phyloP scores from a whole-genome alignment of 2,888 invertebrate genomes.

The Campoplex capitator region DNA sequence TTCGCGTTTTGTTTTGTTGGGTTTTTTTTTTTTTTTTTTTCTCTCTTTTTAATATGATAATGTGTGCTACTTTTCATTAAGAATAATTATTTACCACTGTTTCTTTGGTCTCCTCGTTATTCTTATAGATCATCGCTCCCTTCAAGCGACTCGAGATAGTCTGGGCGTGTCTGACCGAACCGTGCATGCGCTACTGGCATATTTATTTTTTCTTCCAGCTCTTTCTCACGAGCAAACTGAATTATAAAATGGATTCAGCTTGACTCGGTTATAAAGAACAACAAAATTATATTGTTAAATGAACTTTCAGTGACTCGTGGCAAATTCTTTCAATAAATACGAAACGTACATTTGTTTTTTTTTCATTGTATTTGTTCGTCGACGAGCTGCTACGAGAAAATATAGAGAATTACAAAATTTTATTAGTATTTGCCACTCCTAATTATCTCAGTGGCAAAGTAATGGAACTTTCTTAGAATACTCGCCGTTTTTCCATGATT shows the following conservation, averaged over 20 bases:
- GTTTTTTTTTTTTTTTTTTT: no score
- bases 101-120: background rate
- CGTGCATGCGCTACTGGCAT: conserved; percentile 40
- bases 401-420: background rate
- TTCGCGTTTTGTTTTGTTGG: background rate
- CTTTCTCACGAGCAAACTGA: background rate
- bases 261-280: background rate
- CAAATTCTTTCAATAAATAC: background rate
- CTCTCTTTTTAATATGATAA: conserved; percentile 9
- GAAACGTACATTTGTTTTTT: background rate
- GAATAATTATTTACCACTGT: conserved; percentile 17
- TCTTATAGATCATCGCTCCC: conserved; percentile 31
- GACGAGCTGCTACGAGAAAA: background rate
- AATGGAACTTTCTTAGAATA: background rate
- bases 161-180: conserved; percentile 37
- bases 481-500: conserved; percentile 17
- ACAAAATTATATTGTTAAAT: background rate
- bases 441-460: conserved; percentile 1
- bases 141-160: background rate
- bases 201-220: conserved; percentile 15
- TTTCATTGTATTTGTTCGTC: no score
- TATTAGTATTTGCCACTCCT: background rate
- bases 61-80: conserved; percentile 14
- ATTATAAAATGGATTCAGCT: background rate
- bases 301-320: background rate